Evolutionary conservation across 2,888 invertebrate genomes (phyloP), one percentile per base, ranked within the genome.

Genomic region (Apotomis turbidana): DNA sequence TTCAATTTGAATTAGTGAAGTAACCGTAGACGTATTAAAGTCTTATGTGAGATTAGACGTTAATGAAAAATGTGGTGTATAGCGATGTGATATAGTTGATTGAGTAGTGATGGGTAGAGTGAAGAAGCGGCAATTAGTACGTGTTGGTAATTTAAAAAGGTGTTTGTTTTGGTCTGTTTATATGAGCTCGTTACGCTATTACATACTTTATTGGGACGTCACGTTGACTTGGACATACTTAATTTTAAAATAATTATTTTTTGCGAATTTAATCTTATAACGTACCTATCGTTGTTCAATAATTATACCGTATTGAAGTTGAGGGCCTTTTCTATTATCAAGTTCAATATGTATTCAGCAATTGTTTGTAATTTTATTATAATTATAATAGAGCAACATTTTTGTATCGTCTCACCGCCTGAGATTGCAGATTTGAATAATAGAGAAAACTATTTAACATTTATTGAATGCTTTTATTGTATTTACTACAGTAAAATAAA

Each of bases 131-230:
- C 57, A 62, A 51, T 62, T 62, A 57, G 49, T 49, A 46, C 15
- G 67, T 61, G 55, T 61, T 71, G 38, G 12, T 57, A 55, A 71
- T 71, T 71, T n/a, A 12, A 67, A 71, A 61, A 27, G 59, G 63
- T 60, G 67, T 71, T 66, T 46, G 60, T 71, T 67, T 67, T 67
- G 67, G n/a, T 71, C 13, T 54, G 8, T 9, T 13, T n/a, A 41
- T 60, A 12, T 60, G 10, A 44, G 46, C 8, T 10, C 5, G 46
- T 60, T 60, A 44, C 15, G 54, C 5, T 46, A 9, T 49, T 58
- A 5, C 3, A 44, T 44, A n/a, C 8, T 15, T 10, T 1, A 15
- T 44, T 49, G 49, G 5, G 13, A 13, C 10, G 12, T 57, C 27
- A 36, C 8, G 3, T 36, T 57, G 57, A 46, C 15, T 15, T 15